Evolutionary conservation across 2,888 invertebrate species (phyloP).

Genomic region (Cosmia trapezina): DNA sequence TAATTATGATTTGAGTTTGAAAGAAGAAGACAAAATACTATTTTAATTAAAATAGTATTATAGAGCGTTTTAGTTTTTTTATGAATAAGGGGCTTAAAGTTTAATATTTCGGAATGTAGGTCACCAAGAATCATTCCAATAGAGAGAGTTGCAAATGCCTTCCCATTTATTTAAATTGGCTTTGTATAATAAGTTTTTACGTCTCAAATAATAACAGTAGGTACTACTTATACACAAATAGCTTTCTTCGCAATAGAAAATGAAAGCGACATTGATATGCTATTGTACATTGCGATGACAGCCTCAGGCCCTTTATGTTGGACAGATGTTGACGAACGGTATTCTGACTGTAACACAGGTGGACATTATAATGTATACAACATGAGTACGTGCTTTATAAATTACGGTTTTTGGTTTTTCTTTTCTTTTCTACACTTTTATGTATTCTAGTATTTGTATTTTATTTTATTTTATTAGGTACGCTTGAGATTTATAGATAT

Average conservation of each 20-base stretch:
- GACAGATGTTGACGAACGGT: neutral
- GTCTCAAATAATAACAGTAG: constrained; percentile 5
- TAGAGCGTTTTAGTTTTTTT: no score
- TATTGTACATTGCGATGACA: neutral
- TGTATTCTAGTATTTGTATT: no score
- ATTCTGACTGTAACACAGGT: neutral
- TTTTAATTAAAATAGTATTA: no score
- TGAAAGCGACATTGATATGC: constrained; percentile 21
- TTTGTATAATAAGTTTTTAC: no score
- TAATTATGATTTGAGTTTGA: no score
- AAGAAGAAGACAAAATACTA: no score
- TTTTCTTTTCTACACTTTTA: no score
- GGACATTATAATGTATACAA: neutral
- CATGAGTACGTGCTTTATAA: neutral
- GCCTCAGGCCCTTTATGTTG: constrained; percentile 16
- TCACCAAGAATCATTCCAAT: neutral
- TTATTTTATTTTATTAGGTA: no score
- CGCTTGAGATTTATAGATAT: no score
- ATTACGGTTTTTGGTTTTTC: no score
- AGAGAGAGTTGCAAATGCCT: constrained; percentile 1
- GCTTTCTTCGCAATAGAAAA: constrained; percentile 40
- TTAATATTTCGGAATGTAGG: no score
- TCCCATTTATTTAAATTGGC: constrained; percentile 8
- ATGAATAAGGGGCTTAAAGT: no score
- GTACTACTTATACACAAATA: neutral